A percentile compares a stretch with the other conserved stretches of the same genome.
These are phyloP conservation scores for Craseonycteris thonglongyai DNA, from an alignment of 2,113 vertebrate species.

Conservation along the genomic window DNA sequence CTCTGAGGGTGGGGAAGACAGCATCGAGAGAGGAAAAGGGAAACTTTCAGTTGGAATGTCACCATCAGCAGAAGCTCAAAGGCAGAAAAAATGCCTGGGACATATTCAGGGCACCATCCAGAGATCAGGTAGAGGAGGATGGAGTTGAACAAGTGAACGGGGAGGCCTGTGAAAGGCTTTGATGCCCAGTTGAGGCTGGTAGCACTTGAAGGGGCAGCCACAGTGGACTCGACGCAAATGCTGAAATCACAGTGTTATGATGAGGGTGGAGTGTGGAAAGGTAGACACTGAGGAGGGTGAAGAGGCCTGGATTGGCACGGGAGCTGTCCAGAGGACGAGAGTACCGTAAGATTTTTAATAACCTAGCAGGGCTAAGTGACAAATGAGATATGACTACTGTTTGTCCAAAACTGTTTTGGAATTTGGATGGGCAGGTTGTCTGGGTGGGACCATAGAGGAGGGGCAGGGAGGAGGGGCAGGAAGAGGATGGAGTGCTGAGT, in stretches of 20 bases:
- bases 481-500: rapidly evolving
- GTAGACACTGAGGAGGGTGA: no score
- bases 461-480: no score
- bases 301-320: background rate
- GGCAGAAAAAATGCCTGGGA: background rate
- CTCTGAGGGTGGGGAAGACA: background rate
- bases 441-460: background rate
- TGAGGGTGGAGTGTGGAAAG: background rate
- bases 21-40: background rate
- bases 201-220: background rate
- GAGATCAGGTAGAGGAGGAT: background rate
- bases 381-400: background rate
- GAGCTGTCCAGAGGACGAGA: background rate
- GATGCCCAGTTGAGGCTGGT: background rate
- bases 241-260: background rate
- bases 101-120: background rate
- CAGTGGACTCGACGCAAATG: background rate
- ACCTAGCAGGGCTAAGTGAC: background rate
- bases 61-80: background rate
- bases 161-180: background rate
- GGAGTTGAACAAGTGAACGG: background rate
- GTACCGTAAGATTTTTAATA: background rate
- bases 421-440: background rate
- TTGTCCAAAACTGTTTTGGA: background rate
- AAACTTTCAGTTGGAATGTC: background rate